These are phyloP conservation scores for Xestia xanthographa DNA, from an alignment of 2,888 invertebrate species.

Conservation along the genomic window DNA sequence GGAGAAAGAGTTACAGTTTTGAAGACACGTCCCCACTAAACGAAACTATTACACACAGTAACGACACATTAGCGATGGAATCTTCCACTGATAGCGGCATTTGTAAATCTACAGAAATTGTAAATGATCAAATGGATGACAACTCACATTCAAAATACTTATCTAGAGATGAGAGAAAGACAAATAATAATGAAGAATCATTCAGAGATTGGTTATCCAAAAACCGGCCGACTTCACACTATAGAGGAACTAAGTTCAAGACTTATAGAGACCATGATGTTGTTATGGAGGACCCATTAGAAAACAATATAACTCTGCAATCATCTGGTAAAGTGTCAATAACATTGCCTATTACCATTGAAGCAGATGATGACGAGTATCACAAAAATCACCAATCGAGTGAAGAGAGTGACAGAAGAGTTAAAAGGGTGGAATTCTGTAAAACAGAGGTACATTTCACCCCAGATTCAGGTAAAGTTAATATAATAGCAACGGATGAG, in stretches of 20 bases:
- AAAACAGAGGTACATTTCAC: conserved; percentile 97
- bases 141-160: conserved; percentile 66
- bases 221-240: conserved; percentile 79
- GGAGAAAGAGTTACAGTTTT: conserved; percentile 95
- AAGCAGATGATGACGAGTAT: conserved; percentile 75
- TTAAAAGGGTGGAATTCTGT: conserved; percentile 95
- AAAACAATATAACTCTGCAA: conserved; percentile 82
- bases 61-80: conserved; percentile 91
- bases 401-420: conserved; percentile 86
- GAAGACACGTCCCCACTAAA: conserved; percentile 84
- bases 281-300: conserved; percentile 75
- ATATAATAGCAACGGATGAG: conserved; percentile 96
- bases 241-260: conserved; percentile 76
- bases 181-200: conserved; percentile 78
- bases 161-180: conserved; percentile 71
- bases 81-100: conserved; percentile 95
- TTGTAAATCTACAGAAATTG: conserved; percentile 93
- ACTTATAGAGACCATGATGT: conserved; percentile 75
- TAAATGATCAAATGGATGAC: conserved; percentile 82
- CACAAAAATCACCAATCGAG: conserved; percentile 72
- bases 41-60: conserved; percentile 79
- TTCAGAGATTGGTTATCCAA: conserved; percentile 86
- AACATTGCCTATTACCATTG: conserved; percentile 82
- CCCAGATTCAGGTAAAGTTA: conserved; percentile 95
- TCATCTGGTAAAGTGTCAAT: conserved; percentile 85